Conservation (phyloP, 2,888 invertebrate species). For the Panorpa germanica region DNA sequence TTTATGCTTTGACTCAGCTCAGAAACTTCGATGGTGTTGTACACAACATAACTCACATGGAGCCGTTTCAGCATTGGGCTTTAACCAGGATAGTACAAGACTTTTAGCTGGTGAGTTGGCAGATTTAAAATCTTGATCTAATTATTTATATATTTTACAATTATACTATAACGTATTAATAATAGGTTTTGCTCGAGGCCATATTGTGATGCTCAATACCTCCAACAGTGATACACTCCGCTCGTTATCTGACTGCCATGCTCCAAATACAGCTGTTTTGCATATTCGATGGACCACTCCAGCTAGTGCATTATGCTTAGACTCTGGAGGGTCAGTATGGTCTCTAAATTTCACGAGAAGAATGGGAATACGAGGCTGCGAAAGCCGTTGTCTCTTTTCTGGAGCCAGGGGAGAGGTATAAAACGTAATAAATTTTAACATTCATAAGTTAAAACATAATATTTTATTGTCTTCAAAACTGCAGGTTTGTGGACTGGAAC, state of each 20-base stretch:
- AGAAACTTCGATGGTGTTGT: constrained; percentile 79
- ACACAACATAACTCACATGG: constrained; percentile 50
- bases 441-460: too few relatives aligned
- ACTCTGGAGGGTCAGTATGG: constrained; percentile 93
- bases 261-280: constrained; percentile 65
- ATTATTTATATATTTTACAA: background rate
- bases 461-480: too few relatives aligned
- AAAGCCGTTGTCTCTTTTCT: constrained; percentile 87
- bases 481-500: constrained; percentile 51
- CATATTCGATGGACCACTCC: constrained; percentile 45
- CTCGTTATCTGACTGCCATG: constrained; percentile 60
- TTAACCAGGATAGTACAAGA: constrained; percentile 73
- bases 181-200: constrained; percentile 46
- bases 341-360: constrained; percentile 75
- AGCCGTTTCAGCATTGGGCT: constrained; percentile 65
- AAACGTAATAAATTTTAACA: constrained; percentile 17
- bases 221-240: constrained; percentile 58
- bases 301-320: constrained; percentile 62
- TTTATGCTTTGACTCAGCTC: constrained; percentile 68
- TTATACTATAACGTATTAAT: constrained; percentile 4
- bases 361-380: constrained; percentile 73
- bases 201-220: constrained; percentile 82
- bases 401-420: constrained; percentile 93
- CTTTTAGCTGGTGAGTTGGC: constrained; percentile 46
- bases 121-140: background rate